Evolutionary conservation across 2,888 invertebrate species (phyloP), one percentile per base, ranked within the genome.

Genomic region (Drosophila multiciliata): DNA sequence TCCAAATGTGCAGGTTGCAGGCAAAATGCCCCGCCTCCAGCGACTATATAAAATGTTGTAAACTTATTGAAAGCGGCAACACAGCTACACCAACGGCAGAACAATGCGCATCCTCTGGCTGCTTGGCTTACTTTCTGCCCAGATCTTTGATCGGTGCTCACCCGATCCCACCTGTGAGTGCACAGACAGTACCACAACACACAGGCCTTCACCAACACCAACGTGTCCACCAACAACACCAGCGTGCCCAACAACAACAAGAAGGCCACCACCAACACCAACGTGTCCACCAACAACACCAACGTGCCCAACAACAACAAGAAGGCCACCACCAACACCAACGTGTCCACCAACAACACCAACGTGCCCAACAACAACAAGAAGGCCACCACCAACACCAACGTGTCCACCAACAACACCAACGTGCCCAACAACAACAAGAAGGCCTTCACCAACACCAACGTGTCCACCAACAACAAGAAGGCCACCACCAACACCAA

Each of bases 21-120:
- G 23, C 3, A 8, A 45, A 2, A 7, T 38, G 7, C 20, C 23
- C 42, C 55, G 20, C 52, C n/a, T 50, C 8, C 23, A 49, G 3
- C 20, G 35, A 38, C 71, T 75, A 66, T 75, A 75, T 64, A 75
- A 75, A 49, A 15, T 12, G 29, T 42, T 29, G 48, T 36, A 36
- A 0, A 15, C 20, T 11, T 9, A 8, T n/a, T 20, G 9, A 17
- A 6, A 6, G 2, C 32, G 50, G 49, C 75, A 50, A 64, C 33
- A 66, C 29, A 60, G 57, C 20, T 54, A 49, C 11, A 35, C 36
- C 11, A 26, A 53, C 58, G 42, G 66, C 32, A 40, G 9, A 5
- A 23, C 59, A 20, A 75, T 75, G 75, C 66, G 17, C 11, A 42
- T 50, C 35, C 40, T 50, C 6, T 42, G 53, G 48, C 17, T 64